Evolutionary conservation across 2,113 vertebrate species (phyloP), one percentile per base, ranked within the genome.

Genomic region (Aldabrachelys gigantea): DNA sequence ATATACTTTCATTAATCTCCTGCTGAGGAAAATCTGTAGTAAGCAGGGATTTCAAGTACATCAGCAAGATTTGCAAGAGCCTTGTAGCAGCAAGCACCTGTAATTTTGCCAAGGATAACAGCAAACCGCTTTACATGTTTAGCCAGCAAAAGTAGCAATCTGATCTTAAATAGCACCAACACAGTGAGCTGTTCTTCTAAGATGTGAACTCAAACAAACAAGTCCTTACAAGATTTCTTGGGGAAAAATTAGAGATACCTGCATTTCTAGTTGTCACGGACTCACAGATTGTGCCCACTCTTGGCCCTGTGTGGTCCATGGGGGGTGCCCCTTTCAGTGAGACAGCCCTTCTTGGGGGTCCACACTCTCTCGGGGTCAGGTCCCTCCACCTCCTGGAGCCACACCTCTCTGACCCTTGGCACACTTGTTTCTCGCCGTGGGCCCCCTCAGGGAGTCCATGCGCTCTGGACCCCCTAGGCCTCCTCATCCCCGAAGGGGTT

Each of bases 1-100:
- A 92, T 79, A 91, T 95, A 96, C 90, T 98, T 97, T 89, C 80
- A 95, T 96, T 96, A 96, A 84, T 95, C 31, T 94, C 14, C 76
- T 94, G 80, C 54, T 86, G 83, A 27, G 89, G 94, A 97, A 92
- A 94, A 69, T 65, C 65, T 84, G 17, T 41, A 80, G 90, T 96
- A 93, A 57, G 57, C 38, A 84, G 69, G 87, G 38, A 93, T 72
- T 79, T 89, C 75, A 94, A 89, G 50, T 52, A 80, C 57, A 65
- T 38, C 27, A 96, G n/a, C 65, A 90, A 89, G 80, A 84, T 94
- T 87, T 91, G 50, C 25, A 79, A 87, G 93, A 95, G 56, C 76
- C 95, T 89, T 72, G 65, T 2, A 75, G n/a, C 90, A 90, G 50
- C 47, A 83, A 90, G 10, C 57, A 76, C 80, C 83, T 92, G 91